Base-by-base conservation (phyloP, 2,797 vertebrate species). In the Channallabes apus region DNA sequence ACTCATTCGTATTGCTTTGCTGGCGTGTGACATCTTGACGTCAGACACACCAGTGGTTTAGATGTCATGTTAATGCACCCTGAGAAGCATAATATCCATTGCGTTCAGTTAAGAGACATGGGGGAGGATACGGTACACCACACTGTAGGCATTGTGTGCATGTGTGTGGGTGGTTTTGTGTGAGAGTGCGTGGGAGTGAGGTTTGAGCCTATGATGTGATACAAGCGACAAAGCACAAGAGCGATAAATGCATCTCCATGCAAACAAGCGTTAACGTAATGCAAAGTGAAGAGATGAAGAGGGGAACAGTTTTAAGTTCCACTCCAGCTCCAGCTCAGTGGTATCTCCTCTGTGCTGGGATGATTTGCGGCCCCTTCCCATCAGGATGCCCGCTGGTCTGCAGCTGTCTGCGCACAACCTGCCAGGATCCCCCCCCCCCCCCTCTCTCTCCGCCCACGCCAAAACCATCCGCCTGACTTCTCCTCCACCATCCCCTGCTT, bases 301-400 rank as follows among this genome's bases (percentile, higher is more conserved):
- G 56, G 54, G 56, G n/a, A 65, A 84, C n/a, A 81, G 71, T 78
- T 84, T 75, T 29, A 71, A 88, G 78, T 89, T 87, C 86, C 56
- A 79, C 87, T 85, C 64, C 85, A 84, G 84, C 88, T 80, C 82
- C 79, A 54, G 82, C 75, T 82, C 84, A 68, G 88, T 89, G 88
- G 85, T 88, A 83, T 87, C 85, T 58, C 32, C 75, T 85, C 71
- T 69, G 83, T 72, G 73, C 89, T 87, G 88, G 89, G 90, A 82
- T 85, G 85, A 84, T 81, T 85, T 84, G 89, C 90, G 92, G 91
- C 92, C 88, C 87, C 92, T 76, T 89, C 87, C 89, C 89, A 87
- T 87, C 83, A 89, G 90, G 90, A 92, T 93, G 91, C 93, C 94
- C 93, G 94, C 94, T 90, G 93, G 93, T 95, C 94, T 95, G 93